These are phyloP conservation scores for Capreolus pygargus DNA, from an alignment of 2,113 vertebrate genomes.

Conservation along the genomic window DNA sequence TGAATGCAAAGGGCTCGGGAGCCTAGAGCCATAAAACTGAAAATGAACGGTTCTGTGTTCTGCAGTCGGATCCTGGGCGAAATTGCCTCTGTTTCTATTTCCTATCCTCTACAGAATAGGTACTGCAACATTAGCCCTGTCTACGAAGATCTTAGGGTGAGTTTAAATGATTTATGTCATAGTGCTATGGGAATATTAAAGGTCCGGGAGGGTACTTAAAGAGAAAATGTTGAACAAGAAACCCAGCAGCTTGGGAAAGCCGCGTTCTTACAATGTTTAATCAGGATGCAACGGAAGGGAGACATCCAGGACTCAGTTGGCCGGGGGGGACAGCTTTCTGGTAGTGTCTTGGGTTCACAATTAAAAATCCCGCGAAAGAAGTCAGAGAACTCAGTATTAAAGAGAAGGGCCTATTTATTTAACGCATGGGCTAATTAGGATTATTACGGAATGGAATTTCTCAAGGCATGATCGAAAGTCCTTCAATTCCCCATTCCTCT, in stretches of 20 bases:
- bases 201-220: background rate
- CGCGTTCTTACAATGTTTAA: background rate
- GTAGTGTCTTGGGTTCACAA: background rate
- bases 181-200: background rate
- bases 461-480: background rate
- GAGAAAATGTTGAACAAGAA: background rate
- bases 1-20: fast-evolving
- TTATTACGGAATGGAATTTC: too few relatives aligned
- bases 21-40: too few relatives aligned
- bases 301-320: background rate
- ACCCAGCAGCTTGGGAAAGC: background rate
- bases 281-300: background rate
- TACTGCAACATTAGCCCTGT: background rate
- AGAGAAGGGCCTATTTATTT: background rate
- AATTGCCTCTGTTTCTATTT: background rate
- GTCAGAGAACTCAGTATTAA: background rate
- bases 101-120: background rate
- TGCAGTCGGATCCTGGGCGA: background rate
- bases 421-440: background rate
- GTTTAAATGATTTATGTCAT: background rate
- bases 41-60: background rate
- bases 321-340: too few relatives aligned
- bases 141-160: background rate
- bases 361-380: background rate
- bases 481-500: too few relatives aligned